Conservation (phyloP, 2,113 vertebrate species). For the Empidonax traillii region DNA sequence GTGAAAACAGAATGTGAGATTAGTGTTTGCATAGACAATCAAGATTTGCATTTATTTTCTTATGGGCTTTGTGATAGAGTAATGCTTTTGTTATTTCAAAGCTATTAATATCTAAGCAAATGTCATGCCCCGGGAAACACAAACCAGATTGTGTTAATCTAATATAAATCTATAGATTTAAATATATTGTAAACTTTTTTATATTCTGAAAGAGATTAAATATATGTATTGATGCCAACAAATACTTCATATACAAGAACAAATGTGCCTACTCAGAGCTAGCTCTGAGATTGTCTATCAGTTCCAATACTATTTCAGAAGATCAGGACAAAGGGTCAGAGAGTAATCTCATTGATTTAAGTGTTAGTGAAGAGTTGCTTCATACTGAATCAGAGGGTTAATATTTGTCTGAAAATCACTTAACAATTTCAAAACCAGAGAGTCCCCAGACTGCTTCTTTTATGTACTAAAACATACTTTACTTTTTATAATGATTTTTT, state of each 20-base stretch:
- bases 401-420: background rate
- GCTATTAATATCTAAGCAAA: background rate
- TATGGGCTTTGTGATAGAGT: background rate
- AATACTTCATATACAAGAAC: background rate
- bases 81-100: background rate
- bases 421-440: background rate
- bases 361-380: background rate
- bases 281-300: background rate
- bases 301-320: background rate
- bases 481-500: background rate
- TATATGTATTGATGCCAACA: background rate
- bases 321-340: background rate
- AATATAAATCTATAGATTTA: background rate
- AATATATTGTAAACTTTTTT: background rate
- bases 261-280: background rate
- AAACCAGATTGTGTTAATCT: background rate
- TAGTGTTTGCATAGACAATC: background rate
- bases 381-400: background rate
- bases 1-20: conserved; percentile 23
- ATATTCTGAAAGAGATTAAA: background rate
- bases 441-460: background rate
- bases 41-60: conserved; percentile 9
- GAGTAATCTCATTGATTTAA: background rate
- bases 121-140: background rate
- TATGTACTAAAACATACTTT: background rate